A percentile compares a stretch with the other conserved stretches of the same genome.
Conservation (phyloP, 2,888 invertebrate genomes). For the Ormyrus thymus region DNA sequence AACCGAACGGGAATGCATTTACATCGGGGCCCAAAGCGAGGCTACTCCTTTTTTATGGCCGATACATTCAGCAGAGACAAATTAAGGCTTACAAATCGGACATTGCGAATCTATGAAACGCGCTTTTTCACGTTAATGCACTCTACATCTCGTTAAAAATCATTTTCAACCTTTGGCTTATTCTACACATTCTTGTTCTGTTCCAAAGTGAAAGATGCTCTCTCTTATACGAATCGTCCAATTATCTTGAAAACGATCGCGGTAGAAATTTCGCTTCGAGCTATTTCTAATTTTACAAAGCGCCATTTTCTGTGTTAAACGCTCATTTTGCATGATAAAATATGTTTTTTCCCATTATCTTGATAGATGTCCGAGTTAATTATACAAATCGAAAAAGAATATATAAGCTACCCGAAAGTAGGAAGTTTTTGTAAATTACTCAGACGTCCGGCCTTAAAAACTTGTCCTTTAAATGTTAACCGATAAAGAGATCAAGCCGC, state of each 20-base stretch:
- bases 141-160: no score
- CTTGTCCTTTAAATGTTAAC: background rate
- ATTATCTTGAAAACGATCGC: background rate
- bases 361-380: background rate
- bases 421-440: background rate
- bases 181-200: no score
- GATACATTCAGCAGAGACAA: no score
- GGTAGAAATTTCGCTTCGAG: conserved; percentile 28
- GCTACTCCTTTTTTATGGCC: no score
- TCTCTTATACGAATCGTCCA: background rate
- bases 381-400: conserved; percentile 1
- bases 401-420: background rate
- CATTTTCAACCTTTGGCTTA: background rate
- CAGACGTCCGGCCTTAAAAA: no score
- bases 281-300: conserved; percentile 10
- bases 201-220: background rate
- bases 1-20: background rate
- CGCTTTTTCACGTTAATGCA: no score
- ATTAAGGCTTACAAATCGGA: no score
- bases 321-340: background rate
- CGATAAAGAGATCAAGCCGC: conserved; percentile 25
- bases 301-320: background rate
- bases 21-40: background rate
- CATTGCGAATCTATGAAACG: no score
- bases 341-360: background rate